Evolutionary conservation across 2,113 vertebrate genomes (phyloP), one percentile per base, ranked within the genome.

Genomic region (Dicentrarchus labrax): DNA sequence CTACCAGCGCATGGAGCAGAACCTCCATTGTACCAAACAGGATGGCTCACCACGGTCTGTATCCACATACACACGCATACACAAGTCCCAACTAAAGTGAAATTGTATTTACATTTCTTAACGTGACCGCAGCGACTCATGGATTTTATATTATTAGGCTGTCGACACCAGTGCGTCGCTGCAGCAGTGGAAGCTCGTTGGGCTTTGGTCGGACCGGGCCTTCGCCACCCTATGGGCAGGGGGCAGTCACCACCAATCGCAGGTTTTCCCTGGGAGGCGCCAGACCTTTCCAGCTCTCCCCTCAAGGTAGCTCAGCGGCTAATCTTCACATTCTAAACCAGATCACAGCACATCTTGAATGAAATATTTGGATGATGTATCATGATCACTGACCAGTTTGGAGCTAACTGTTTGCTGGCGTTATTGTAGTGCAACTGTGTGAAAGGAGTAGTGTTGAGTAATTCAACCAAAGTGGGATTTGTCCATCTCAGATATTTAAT

Each of bases 1-100:
- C 94, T 99, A 98, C 95, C 96, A 97, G 56, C 97, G 98, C 67
- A 96, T 99, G 2, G 98, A 99, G 91, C 97, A 98, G 94, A 98
- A 99, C 86, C 95, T 99, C 51, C 96, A 97, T 80, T 96, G 96
- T 0, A 95, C 96, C 30, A 94, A 93, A 41, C 97, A 94, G 0
- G 95, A 92, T 60, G 47, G 91, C 78, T 94, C 95, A 0, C 96
- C 96, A 8, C 91, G 96, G 98, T 99, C 24, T 92, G 94, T 83
- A 45, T 50, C 24, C 79, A 43, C 53, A 73, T 6, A 67, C 13
- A n/a, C n/a, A 60, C 51, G 60, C 7, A 5, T 38, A 15, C 39
- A 80, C 60, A 1, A n/a, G 3, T 24, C 47, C 6, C 36, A 61
- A 8, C 22, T 7, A 3, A 54, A 56, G 8, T 43, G 9, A 41